Base-by-base conservation (phyloP, 53 echinoderm and acorn worm genomes). In the Mesocentrotus franciscanus region DNA sequence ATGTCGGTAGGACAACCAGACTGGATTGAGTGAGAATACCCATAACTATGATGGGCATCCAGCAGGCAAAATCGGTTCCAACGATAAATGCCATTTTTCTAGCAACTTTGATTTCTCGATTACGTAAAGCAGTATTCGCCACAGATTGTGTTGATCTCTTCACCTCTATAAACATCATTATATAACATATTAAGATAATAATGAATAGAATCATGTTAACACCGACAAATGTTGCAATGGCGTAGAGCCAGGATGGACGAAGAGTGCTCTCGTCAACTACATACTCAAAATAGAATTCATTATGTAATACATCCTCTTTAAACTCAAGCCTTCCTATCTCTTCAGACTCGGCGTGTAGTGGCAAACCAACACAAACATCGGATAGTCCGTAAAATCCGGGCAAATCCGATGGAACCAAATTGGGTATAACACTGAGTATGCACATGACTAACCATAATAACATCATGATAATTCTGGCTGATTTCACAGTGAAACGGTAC, bases 11-110 rank as follows among this genome's bases (percentile, higher is more conserved):
- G 24, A 62, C 76, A 34, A 96, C 93, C 9, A 56, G 20, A 20
- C 95, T 89, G 3, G 96, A 58, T 32, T 95, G 95, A 6, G 95
- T 89, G 11, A 96, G 87, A 18, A 96, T 85, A 18, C 96, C 95
- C 96, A 96, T 95, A 33, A 96, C 68, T 15, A 96, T 96, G 72
- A 96, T 95, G 0, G 95, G 96, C 78, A 96, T 81, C 96, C 96
- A 96, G 58, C 96, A 96, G 24, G 74, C 60, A 24, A 96, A 96
- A 92, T 96, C 96, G 20, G 96, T 96, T 18, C 90, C 95, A 5
- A 96, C 78, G 10, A 96, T 92, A n/a, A 96, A 55, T 11, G 87
- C 95, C 96, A 96, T 96, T 58, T 89, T 91, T 16, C 84, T 56
- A 20, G 96, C 96, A 62, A 96, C 61, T 60, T 95, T 95, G 16